A percentile compares a stretch with the other conserved stretches of the same genome.
Evolutionary conservation across 2,113 vertebrate genomes (phyloP).

Genomic region (Syrrhaptes paradoxus): DNA sequence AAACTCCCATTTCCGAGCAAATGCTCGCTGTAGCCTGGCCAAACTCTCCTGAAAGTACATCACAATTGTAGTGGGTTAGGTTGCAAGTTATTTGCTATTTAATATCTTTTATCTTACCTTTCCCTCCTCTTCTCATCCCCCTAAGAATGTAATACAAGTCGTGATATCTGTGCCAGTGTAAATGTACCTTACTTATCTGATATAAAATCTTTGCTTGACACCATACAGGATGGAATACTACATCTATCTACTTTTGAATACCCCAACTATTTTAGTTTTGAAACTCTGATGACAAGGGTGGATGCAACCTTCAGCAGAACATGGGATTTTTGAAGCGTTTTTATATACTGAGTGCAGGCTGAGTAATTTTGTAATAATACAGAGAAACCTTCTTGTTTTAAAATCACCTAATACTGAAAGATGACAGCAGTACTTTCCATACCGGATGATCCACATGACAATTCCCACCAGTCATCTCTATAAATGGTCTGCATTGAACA

Average conservation of each 20-base stretch:
- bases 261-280: not conserved
- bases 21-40: constrained; percentile 94
- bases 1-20: constrained; percentile 98
- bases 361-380: not conserved
- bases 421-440: not conserved
- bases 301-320: not conserved
- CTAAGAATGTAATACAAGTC: not conserved
- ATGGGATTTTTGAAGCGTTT: not conserved
- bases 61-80: not conserved
- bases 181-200: not conserved
- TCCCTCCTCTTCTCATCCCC: not conserved
- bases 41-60: constrained; percentile 89
- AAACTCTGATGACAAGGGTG: not conserved
- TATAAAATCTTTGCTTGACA: not conserved
- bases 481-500: not conserved
- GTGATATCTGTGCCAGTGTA: not conserved
- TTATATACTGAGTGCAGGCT: not conserved
- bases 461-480: not conserved
- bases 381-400: not conserved
- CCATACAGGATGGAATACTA: not conserved
- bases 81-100: not conserved
- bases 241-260: not conserved
- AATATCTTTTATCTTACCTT: not conserved
- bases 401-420: not conserved
- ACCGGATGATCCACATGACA: not conserved